Base-by-base conservation (phyloP, 2,797 vertebrate species). In the Pseudochirops cupreus region DNA sequence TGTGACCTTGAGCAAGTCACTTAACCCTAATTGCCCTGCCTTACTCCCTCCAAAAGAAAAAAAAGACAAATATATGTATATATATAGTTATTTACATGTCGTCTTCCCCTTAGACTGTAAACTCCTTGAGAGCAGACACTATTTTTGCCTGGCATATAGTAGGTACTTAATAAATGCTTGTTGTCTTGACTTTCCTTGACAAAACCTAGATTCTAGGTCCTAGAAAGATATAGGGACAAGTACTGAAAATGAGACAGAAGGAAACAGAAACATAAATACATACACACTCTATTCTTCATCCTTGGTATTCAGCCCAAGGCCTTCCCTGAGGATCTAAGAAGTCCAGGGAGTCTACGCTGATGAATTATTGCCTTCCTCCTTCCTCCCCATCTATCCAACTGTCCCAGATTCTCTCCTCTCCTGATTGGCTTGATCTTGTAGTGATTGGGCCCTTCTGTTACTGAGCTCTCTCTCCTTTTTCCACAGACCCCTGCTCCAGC, bases 401-500 rank as follows among this genome's bases (percentile, higher is more conserved):
- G 18, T 26, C 57, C 93, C 52, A 21, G 50, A 58, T 50, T 89
- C n/a, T 56, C 74, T 52, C 18, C 18, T 91, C 39, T 54, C 39
- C 54, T 12, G 56, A n/a, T 28, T 50, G 74, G 33, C 92, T 29
- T n/a, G 12, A n/a, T 54, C 0, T 59, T n/a, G 1, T 0, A 2
- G 74, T 82, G 74, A 29, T 39, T 52, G 82, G 58, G 33, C 87
- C 10, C 31, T 67, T 94, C 92, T 94, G 53, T 18, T 24, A 46
- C 74, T 82, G 39, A 46, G 9, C 21, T 74, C 39, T 82, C n/a
- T 26, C 55, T 62, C 39, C 58, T 96, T 57, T 92, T 56, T 29
- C 54, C 7, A 21, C 95, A 98, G 98, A 97, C 94, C 46, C 93
- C 95, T 2, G 96, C 97, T 58, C 98, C 98, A 0, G 0, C 93